These are phyloP conservation scores for Pampusana beccarii DNA, from an alignment of 2,113 vertebrate species.

Conservation along the genomic window DNA sequence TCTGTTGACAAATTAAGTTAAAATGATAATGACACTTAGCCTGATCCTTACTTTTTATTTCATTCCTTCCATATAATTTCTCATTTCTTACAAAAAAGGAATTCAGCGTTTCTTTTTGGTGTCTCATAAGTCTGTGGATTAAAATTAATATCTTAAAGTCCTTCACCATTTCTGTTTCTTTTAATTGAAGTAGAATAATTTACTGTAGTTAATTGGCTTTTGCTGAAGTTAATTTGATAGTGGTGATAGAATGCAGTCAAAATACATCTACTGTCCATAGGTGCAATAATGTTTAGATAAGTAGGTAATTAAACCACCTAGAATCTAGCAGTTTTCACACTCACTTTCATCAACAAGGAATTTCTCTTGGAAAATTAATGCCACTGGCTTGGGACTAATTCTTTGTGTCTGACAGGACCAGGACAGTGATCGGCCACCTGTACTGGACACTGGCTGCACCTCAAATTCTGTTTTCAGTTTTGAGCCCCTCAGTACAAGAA, in stretches of 20 bases:
- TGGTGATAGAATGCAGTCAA: slow-evolving; percentile 56
- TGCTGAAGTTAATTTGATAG: slow-evolving; percentile 76
- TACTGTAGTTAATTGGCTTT: slow-evolving; percentile 74
- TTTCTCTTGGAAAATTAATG: not conserved
- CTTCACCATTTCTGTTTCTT: slow-evolving; percentile 67
- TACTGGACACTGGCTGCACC: no score
- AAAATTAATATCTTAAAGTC: slow-evolving; percentile 65
- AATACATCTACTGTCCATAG: slow-evolving; percentile 33
- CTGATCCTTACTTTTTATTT: slow-evolving; percentile 68
- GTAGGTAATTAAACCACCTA: slow-evolving; percentile 49
- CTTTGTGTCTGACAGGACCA: not conserved
- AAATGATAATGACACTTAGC: slow-evolving; percentile 67
- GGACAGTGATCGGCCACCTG: no score
- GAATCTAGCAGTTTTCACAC: not conserved
- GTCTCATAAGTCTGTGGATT: slow-evolving; percentile 49
- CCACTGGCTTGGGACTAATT: not conserved
- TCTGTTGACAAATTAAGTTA: slow-evolving; percentile 76
- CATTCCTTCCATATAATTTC: slow-evolving; percentile 69
- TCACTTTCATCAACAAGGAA: not conserved
- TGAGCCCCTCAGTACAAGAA: no score
- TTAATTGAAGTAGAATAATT: slow-evolving; percentile 78
- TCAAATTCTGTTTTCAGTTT: no score
- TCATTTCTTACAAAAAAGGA: slow-evolving; percentile 37
- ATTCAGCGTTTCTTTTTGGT: slow-evolving; percentile 39
- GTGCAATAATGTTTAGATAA: slow-evolving; percentile 61